Conservation (phyloP, 1,140 invertebrate genomes). For the Vanessa tameamea region DNA sequence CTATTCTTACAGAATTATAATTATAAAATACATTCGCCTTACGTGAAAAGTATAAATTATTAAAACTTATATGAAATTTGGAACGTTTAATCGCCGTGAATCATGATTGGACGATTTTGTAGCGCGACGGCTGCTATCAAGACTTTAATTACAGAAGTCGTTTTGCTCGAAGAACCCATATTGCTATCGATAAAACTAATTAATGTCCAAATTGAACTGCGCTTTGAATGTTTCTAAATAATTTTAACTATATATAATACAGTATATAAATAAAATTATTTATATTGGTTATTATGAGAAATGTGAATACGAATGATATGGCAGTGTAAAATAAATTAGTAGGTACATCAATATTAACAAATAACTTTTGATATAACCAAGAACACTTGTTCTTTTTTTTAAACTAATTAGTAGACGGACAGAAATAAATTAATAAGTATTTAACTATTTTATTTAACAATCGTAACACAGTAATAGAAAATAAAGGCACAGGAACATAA, state of each 20-base stretch:
- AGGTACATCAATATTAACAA: too few relatives aligned
- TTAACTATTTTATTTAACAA: too few relatives aligned
- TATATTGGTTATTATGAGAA: too few relatives aligned
- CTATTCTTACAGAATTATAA: too few relatives aligned
- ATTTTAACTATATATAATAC: neutral
- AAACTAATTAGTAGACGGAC: too few relatives aligned
- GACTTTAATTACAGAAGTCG: conserved; percentile 25
- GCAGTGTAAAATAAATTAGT: too few relatives aligned
- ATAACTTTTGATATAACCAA: too few relatives aligned
- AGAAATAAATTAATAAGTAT: too few relatives aligned
- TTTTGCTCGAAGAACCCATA: conserved; percentile 17
- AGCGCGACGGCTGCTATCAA: conserved; percentile 19
- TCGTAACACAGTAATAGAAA: too few relatives aligned
- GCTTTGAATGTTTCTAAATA: conserved; percentile 6
- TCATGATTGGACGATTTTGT: conserved; percentile 10
- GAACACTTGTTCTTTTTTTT: too few relatives aligned
- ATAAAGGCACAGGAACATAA: too few relatives aligned
- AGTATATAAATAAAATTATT: neutral
- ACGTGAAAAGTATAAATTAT: neutral
- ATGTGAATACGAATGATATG: too few relatives aligned
- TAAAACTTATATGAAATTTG: conserved; percentile 5
- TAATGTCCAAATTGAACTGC: conserved; percentile 20
- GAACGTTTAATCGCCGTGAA: neutral
- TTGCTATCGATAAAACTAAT: conserved; percentile 26
- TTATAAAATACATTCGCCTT: neutral